Evolutionary conservation across 53 echinoderm and acorn worm species (phyloP), one percentile per base, ranked within the genome.

Genomic region (Holothuria scabra): DNA sequence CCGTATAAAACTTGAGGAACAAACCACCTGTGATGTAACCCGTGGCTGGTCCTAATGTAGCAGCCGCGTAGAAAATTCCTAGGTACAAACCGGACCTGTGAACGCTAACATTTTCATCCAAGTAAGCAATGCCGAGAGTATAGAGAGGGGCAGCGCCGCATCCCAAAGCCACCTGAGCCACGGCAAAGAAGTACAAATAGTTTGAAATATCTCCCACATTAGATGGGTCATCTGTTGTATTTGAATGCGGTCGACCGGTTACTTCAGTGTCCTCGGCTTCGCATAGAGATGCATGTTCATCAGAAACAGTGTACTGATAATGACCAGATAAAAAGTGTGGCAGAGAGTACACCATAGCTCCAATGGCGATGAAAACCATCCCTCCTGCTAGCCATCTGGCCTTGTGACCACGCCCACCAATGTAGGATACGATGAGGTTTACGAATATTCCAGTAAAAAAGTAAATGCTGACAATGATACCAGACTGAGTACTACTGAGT

Each of bases 91-190:
- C 90, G 10, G 93, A 83, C 34, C 86, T 79, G n/a, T 81, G 60
- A 0, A 81, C 78, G 31, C 83, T 78, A 8, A 95, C 95, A 52
- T 88, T 93, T 67, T 95, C 95, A 67, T 95, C 95, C 26, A 95
- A 21, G 49, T 90, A 72, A 6, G 92, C 48, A 24, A 88, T 65
- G 10, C 95, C 95, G 0, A 92, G 82, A 0, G 92, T 90, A 64
- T 95, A 95, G 19, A 90, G 19, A 3, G 92, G 92, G 1, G 86
- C 56, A 0, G 86, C 46, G 1, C 95, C 95, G 13, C 90, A 24
- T 2, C 90, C 95, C 29, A 65, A 76, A 4, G 92, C 24, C 5
- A 88, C 86, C 59, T 88, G 86, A 12, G 92, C 85, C 6, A 86
- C 28, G 8, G 90, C 32, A 67, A 95, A 95, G 22, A 92, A 66